Evolutionary conservation across 2,113 vertebrate species (phyloP), one percentile per base, ranked within the genome.

Genomic region (Bujurquina vittata): DNA sequence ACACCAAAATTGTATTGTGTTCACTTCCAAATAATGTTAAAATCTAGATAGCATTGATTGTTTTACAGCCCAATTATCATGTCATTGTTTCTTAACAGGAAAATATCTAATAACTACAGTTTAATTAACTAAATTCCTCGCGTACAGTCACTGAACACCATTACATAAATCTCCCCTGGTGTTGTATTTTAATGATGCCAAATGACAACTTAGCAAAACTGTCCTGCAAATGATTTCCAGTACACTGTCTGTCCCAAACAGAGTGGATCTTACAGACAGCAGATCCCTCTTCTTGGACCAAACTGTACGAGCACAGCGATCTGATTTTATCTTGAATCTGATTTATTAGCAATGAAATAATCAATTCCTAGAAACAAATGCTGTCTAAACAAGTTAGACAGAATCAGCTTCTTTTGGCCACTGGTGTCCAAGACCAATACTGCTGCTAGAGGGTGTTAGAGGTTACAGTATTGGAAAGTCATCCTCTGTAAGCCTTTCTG

Each of bases 321-420:
- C 65, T 31, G 59, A 54, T 60, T 5, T 57, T 60, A 60, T 77
- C 78, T 73, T 33, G n/a, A 81, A 84, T 84, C 46, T 1, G 61
- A 67, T 78, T 62, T 59, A 75, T 84, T 77, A 77, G 40, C 10
- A 2, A 59, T 80, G 62, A 79, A 88, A 83, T 59, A 60, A 84
- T 81, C 82, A 72, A 76, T 86, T 46, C 43, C 29, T 17, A 20
- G 17, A 69, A 54, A 61, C 33, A 12, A 84, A 80, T 33, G 74
- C 7, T 57, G 65, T 82, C 63, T 54, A 49, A 83, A 85, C 12
- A 73, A 35, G 49, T 83, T 49, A 54, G 84, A 80, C 23, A 14
- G 59, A 75, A 73, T 88, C 81, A 80, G 59, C 59, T 61, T 12
- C 63, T 81, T 61, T 54, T 57, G 80, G 49, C 46, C 6, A n/a